Base-by-base conservation (phyloP, 1,140 invertebrate species). In the Diplogasteroides magnus region DNA sequence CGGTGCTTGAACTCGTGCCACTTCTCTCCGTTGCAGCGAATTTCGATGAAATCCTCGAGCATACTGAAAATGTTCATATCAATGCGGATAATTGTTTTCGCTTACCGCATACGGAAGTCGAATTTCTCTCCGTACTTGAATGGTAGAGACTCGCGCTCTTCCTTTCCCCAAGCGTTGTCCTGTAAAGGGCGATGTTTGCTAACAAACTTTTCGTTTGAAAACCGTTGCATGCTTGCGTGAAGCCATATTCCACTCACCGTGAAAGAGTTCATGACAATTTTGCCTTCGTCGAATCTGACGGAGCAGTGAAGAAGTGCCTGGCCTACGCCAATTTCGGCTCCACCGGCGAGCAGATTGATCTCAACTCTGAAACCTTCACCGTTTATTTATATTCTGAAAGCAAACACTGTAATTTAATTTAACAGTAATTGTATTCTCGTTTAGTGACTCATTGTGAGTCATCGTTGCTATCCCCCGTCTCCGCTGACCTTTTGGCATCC, bases 1-100 rank as follows among this genome's bases (percentile, higher is more conserved):
- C 73, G 73, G 55, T 75, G 26, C 31, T 76, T 72, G 74, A 75
- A 76, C 29, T 76, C 73, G 65, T 71, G 62, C 29, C 72, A 57
- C 62, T 76, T 66, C 69, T 76, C 75, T 48, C 64, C 62, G 37
- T 76, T 63, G 28, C 37, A 58, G 31, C 61, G 57, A 57, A 75
- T 64, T 31, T 75, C 71, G 57, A 37, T 64, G 19, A 23, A n/a
- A 14, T 74, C 73, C 15, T 71, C 69, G 57, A 61, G 72, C 27
- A 72, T 69, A 23, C 37, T 48, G 6, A 48, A 48, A 48, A n/a
- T n/a, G n/a, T n/a, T 48, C 6, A 48, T 19, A 48, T 48, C 37
- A 48, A 48, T 48, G 6, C 19, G 6, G 6, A 11, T 48, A 6
- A 48, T 48, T 48, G 6, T 19, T 48, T 19, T 48, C 6, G 37